phyloP scores from a whole-genome alignment of 2,113 vertebrate genomes.

The Gnathonemus longibarbis region DNA sequence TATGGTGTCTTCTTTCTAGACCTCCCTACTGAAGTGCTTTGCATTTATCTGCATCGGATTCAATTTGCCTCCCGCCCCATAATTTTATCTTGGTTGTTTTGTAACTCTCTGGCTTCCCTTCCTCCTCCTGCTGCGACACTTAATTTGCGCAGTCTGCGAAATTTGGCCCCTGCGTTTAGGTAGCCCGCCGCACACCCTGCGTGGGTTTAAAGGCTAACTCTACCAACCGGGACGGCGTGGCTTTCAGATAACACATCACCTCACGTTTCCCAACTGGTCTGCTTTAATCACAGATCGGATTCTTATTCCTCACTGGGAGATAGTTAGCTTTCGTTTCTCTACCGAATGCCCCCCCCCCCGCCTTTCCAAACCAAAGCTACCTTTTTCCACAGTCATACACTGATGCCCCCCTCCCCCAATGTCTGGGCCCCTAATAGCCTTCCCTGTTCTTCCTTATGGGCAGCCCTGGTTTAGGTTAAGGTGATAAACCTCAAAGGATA shows the following conservation, averaged over 20 bases:
- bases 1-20: background rate
- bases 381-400: background rate
- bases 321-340: background rate
- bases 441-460: background rate
- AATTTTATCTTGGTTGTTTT: background rate
- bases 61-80: background rate
- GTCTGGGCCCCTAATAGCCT: background rate
- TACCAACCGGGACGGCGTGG: background rate
- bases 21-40: background rate
- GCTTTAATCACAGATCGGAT: background rate
- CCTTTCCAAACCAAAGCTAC: background rate
- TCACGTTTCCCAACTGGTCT: background rate
- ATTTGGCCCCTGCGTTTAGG: background rate
- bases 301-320: background rate
- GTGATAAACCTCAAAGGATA: background rate
- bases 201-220: background rate
- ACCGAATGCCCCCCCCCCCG: background rate
- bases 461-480: background rate
- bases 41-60: background rate
- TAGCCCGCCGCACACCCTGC: background rate
- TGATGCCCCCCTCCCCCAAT: background rate
- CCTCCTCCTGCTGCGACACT: background rate
- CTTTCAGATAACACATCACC: background rate
- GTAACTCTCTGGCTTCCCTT: background rate
- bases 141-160: background rate